Conservation (phyloP, 2,113 vertebrate species). For the Emberiza fucata region DNA sequence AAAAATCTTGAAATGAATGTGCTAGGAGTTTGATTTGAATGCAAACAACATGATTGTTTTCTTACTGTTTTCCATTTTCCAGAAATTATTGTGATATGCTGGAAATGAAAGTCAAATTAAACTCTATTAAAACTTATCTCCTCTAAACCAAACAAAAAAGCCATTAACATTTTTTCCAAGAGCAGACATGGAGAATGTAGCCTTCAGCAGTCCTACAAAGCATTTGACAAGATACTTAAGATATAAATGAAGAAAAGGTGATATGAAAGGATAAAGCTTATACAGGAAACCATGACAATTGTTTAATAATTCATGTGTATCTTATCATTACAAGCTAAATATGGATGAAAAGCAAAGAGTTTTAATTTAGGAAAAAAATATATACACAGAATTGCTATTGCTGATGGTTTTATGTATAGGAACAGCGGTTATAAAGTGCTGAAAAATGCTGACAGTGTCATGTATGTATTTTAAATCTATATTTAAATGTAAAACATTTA, state of each 20-base stretch:
- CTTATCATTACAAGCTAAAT: background rate
- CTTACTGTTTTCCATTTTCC: background rate
- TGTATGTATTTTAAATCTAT: background rate
- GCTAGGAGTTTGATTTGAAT: background rate
- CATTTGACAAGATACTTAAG: background rate
- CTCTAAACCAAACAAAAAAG: background rate
- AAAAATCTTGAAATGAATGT: background rate
- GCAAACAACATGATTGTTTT: background rate
- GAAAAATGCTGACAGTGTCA: background rate
- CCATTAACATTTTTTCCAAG: background rate
- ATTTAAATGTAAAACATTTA: background rate
- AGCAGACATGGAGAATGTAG: fast-evolving
- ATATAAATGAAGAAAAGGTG: background rate
- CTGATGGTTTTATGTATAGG: background rate
- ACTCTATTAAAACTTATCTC: background rate
- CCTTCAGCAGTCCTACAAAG: background rate
- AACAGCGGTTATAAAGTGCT: background rate
- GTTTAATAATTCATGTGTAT: background rate
- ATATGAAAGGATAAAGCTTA: background rate
- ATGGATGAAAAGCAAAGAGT: background rate
- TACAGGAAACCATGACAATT: background rate
- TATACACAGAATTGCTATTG: background rate
- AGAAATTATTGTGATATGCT: background rate
- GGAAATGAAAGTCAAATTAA: background rate
- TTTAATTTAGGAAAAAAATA: background rate